phyloP scores from a whole-genome alignment of 2,888 invertebrate species.

The Nineta flava region DNA sequence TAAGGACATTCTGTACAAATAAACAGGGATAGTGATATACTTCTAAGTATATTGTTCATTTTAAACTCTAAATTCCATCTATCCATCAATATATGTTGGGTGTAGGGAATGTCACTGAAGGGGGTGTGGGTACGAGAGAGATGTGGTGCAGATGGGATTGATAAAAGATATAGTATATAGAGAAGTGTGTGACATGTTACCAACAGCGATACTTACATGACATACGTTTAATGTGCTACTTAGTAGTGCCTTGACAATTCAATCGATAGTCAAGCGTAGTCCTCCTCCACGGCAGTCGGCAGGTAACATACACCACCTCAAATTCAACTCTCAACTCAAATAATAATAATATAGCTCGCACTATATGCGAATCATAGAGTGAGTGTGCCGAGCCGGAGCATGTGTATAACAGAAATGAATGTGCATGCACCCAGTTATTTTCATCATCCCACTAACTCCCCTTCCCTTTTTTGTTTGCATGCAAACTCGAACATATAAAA shows the following conservation, averaged over 20 bases:
- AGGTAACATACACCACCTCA: not conserved
- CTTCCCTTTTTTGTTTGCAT: not conserved
- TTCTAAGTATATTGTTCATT: not conserved
- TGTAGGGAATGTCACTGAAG: too few species aligned
- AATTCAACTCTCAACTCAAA: too few species aligned
- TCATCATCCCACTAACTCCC: not conserved
- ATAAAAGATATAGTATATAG: too few species aligned
- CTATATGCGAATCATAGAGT: too few species aligned
- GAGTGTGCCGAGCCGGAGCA: not conserved
- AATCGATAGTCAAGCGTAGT: not conserved
- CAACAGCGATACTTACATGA: slow-evolving; percentile 1
- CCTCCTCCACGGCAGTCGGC: not conserved
- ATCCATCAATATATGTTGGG: too few species aligned
- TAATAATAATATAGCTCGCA: too few species aligned
- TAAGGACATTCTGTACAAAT: not conserved
- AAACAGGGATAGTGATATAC: not conserved
- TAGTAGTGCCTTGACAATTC: not conserved
- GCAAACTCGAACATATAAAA: not conserved
- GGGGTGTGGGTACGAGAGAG: too few species aligned
- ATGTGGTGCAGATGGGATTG: too few species aligned
- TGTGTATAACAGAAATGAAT: not conserved
- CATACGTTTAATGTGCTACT: slow-evolving; percentile 5
- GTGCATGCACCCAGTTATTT: slow-evolving; percentile 1
- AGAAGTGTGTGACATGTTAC: not conserved
- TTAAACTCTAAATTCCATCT: not conserved